These are phyloP conservation scores for Lordiphosa andalusiaca DNA, from an alignment of 2,888 invertebrate genomes.

Conservation along the genomic window DNA sequence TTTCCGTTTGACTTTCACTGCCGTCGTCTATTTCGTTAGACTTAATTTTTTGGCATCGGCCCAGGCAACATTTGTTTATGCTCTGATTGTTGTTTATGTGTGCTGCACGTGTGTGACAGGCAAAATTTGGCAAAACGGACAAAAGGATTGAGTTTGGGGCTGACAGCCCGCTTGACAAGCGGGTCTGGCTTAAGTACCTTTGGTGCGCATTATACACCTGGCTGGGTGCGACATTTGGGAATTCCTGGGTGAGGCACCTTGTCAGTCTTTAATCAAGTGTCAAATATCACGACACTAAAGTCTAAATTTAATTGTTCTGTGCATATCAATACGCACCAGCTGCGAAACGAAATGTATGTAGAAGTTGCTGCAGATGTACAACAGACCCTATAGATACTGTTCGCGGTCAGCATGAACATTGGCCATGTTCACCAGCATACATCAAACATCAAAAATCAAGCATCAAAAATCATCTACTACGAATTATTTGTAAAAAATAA, in stretches of 20 bases:
- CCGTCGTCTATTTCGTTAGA: slow-evolving; percentile 37
- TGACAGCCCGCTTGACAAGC: slow-evolving; percentile 45
- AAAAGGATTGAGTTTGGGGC: slow-evolving; percentile 42
- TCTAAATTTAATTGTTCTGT: slow-evolving; percentile 22
- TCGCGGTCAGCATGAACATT: too few species aligned
- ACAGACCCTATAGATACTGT: too few species aligned
- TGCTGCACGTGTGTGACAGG: slow-evolving; percentile 26
- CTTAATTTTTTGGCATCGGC: slow-evolving; percentile 43
- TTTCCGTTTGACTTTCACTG: slow-evolving; percentile 48
- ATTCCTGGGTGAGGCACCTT: slow-evolving; percentile 15
- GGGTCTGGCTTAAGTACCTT: slow-evolving; percentile 41
- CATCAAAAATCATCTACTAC: too few species aligned
- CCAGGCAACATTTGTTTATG: slow-evolving; percentile 32
- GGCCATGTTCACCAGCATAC: too few species aligned
- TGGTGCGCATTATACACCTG: slow-evolving; percentile 34
- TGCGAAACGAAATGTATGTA: too few species aligned
- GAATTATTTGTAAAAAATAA: too few species aligned
- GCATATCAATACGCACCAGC: too few species aligned
- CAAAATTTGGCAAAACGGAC: slow-evolving; percentile 32
- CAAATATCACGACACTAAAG: slow-evolving; percentile 13
- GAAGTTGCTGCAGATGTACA: too few species aligned
- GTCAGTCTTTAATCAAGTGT: slow-evolving; percentile 39
- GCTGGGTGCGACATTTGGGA: slow-evolving; percentile 30
- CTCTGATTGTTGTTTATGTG: slow-evolving; percentile 51
- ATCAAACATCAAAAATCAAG: too few species aligned